Base-by-base conservation (phyloP, 2,797 vertebrate genomes). In the Oceanodroma leucorhoa region DNA sequence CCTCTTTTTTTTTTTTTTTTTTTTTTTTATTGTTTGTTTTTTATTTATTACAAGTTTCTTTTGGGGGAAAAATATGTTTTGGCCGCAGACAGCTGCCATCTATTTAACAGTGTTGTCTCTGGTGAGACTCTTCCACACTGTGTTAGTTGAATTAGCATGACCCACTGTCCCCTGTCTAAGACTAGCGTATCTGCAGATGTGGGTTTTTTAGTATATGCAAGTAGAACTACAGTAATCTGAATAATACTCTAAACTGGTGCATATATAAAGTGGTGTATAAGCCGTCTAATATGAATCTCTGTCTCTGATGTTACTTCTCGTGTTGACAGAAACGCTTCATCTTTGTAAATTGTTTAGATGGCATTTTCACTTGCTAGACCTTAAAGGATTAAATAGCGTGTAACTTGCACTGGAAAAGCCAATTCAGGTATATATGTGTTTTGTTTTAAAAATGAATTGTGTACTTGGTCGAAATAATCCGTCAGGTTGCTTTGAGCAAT, bases 381-480 rank as follows among this genome's bases (percentile, higher is more conserved):
- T 32, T 51, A 41, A 48, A 21, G 34, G 15, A 20, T 54, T 70
- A 54, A 53, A 17, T 34, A 21, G 16, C 2, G 0, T 34, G 21
- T 70, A 57, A 50, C 62, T 41, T 46, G 34, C 14, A 77, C 19
- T 21, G 32, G 23, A 55, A n/a, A 36, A 61, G 41, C 22, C 16
- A 67, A 4, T 20, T 13, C 38, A 57, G 26, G 8, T 22, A 20
- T 29, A 6, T 54, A 48, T 0, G 0, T 48, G 21, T 29, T 69
- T 45, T 48, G 6, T 40, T 61, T 51, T 32, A 58, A 57, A 89
- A 48, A 23, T 10, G 36, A 69, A 22, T 15, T 29, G 8, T 27
- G 10, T 43, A 36, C 24, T 36, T 69, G 23, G 21, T 70, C 32
- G 60, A 12, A 71, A 20, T 43, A 34, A 43, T n/a, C 32, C 0